These are phyloP conservation scores for Dendroctonus ponderosae DNA, from an alignment of 1,140 invertebrate species.

Conservation along the genomic window DNA sequence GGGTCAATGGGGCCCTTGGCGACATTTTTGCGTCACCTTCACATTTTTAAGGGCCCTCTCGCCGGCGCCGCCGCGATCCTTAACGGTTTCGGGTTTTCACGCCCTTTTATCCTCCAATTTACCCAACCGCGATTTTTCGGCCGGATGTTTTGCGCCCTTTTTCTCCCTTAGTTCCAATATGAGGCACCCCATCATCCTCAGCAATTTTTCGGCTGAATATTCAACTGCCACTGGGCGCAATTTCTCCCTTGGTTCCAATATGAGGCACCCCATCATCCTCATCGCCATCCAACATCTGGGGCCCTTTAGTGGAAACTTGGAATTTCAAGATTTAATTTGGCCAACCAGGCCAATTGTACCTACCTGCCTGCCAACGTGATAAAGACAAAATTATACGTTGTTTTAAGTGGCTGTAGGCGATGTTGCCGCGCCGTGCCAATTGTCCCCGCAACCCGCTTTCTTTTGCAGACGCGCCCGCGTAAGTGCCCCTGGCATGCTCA, in stretches of 20 bases:
- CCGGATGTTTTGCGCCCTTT: no score
- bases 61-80: constrained; percentile 8
- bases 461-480: no score
- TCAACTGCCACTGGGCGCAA: no score
- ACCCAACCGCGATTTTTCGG: no score
- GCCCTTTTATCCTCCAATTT: constrained; percentile 3
- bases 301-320: no score
- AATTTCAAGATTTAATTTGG: neutral
- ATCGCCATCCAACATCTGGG: no score
- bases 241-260: no score
- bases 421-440: constrained; percentile 3
- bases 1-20: constrained; percentile 30
- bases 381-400: constrained; percentile 50
- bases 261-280: no score
- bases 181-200: no score
- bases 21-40: constrained; percentile 34
- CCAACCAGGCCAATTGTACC: constrained; percentile 41
- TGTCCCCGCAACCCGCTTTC: no score
- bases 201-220: no score
- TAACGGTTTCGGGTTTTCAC: constrained; percentile 22
- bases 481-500: neutral
- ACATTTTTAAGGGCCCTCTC: constrained; percentile 18
- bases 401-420: constrained; percentile 41
- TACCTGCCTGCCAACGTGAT: constrained; percentile 48
- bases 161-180: no score